Base-by-base conservation (phyloP, 2,797 vertebrate species). In the Helicolenus hilgendorfi region DNA sequence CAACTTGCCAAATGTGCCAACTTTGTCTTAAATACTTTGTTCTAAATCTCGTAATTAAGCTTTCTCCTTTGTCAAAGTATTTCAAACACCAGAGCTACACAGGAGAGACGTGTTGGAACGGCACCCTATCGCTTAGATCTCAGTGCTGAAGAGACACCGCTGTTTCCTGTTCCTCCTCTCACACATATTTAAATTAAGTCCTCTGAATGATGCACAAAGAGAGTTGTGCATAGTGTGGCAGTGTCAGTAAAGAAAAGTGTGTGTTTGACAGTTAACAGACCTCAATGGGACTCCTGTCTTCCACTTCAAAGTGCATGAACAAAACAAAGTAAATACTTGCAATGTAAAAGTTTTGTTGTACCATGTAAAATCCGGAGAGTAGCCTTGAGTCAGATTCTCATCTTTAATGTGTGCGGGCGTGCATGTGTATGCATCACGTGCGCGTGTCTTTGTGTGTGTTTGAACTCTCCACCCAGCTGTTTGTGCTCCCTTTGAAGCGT, bases 401-500 rank as follows among this genome's bases (percentile, higher is more conserved):
- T 79, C 58, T 77, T 67, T 69, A 73, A 64, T 78, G 26, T 82
- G 76, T 27, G 80, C 11, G 7, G 29, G 27, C 53, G 36, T 85
- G 74, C 22, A 78, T 13, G 31, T 77, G 70, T 67, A 8, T 73
- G 68, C 10, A 62, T 81, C 11, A 3, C 11, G 45, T 69, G 60
- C 15, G 59, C 58, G 65, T 71, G 72, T 67, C 2, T 71, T 36
- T 87, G 68, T 85, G 53, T 72, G 76, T 68, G 78, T 65, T 72
- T 86, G 73, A 89, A 84, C 83, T 88, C 86, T 81, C 84, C 90
- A 69, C 87, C 89, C 87, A 76, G 88, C 77, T 86, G 91, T 92
- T 95, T 92, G 65, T 67, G 38, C 74, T 90, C 68, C 67, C 88
- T 97, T 95, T 96, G 92, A 95, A 93, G 91, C 45, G 10, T 38